These are phyloP conservation scores for Tragelaphus strepsiceros DNA, from an alignment of 2,113 vertebrate species.

Conservation along the genomic window DNA sequence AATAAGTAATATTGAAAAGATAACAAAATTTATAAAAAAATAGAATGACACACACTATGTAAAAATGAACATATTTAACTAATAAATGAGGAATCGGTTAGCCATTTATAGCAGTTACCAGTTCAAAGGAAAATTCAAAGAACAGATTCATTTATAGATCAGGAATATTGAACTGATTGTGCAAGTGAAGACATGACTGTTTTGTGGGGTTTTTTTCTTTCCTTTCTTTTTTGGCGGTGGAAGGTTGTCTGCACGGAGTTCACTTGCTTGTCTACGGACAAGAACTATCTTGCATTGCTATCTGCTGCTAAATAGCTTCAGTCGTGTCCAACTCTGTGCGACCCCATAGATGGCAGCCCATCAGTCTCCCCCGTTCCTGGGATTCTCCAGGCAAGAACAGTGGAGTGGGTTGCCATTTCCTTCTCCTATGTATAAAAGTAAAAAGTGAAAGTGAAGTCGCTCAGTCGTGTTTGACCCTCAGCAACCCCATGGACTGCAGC, in stretches of 20 bases:
- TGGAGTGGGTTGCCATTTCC: too few species aligned
- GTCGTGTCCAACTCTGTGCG: too few species aligned
- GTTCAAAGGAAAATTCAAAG: background rate
- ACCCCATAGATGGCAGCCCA: too few species aligned
- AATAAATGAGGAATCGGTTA: background rate
- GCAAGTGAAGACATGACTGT: background rate
- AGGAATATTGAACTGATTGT: slow-evolving; percentile 3
- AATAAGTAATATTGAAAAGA: background rate
- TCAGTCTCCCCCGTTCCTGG: too few species aligned
- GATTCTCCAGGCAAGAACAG: too few species aligned
- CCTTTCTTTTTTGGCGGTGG: background rate
- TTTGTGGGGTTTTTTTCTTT: background rate
- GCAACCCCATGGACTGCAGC: too few species aligned
- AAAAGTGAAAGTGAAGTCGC: too few species aligned
- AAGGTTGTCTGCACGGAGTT: background rate
- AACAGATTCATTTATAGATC: background rate
- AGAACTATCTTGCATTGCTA: background rate
- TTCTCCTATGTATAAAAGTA: too few species aligned
- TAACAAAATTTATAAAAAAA: background rate
- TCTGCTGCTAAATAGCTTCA: background rate
- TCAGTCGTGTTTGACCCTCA: too few species aligned
- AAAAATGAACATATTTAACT: background rate
- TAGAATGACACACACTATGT: background rate
- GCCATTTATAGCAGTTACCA: background rate
- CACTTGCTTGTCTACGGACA: background rate